Conservation (phyloP, 2,888 invertebrate genomes). For the Matsumyia berberina region DNA sequence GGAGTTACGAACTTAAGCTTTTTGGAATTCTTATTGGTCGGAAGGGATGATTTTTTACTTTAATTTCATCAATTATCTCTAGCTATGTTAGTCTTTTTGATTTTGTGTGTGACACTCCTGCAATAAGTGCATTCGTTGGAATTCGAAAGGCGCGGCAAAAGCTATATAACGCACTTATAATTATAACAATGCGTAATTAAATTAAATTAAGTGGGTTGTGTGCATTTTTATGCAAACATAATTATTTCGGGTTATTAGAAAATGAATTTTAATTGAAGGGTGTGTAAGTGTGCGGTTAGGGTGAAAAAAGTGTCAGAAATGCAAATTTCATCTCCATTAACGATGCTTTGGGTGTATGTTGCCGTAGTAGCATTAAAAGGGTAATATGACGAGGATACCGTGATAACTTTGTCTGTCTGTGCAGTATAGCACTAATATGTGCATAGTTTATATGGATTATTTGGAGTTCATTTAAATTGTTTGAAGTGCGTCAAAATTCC, state of each 20-base stretch:
- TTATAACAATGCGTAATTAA: conserved; percentile 66
- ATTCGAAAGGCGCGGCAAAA: conserved; percentile 55
- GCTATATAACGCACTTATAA: conserved; percentile 42
- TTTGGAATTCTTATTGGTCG: conserved; percentile 31
- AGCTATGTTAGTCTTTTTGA: conserved; percentile 24
- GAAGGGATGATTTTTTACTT: conserved; percentile 9
- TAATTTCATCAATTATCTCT: conserved; percentile 3
- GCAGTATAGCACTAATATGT: too few relatives aligned
- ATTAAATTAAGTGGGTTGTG: conserved; percentile 67
- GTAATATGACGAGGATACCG: background rate
- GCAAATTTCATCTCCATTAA: conserved; percentile 32
- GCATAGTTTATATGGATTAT: too few relatives aligned
- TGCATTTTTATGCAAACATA: conserved; percentile 63
- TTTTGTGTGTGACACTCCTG: conserved; percentile 27
- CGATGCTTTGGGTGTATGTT: conserved; percentile 18
- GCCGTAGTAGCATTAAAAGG: conserved; percentile 23
- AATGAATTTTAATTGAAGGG: conserved; percentile 63
- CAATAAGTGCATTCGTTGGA: conserved; percentile 53
- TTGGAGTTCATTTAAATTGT: too few relatives aligned
- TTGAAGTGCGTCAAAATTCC: too few relatives aligned
- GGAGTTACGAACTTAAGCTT: conserved; percentile 46
- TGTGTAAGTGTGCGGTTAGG: conserved; percentile 14
- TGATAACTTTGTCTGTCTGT: background rate
- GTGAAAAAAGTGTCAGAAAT: conserved; percentile 37
- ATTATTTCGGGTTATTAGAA: conserved; percentile 69